A percentile compares a stretch with the other conserved stretches of the same genome.
Evolutionary conservation across 2,888 invertebrate species (phyloP).

Genomic region (Leptogaster cylindrica): DNA sequence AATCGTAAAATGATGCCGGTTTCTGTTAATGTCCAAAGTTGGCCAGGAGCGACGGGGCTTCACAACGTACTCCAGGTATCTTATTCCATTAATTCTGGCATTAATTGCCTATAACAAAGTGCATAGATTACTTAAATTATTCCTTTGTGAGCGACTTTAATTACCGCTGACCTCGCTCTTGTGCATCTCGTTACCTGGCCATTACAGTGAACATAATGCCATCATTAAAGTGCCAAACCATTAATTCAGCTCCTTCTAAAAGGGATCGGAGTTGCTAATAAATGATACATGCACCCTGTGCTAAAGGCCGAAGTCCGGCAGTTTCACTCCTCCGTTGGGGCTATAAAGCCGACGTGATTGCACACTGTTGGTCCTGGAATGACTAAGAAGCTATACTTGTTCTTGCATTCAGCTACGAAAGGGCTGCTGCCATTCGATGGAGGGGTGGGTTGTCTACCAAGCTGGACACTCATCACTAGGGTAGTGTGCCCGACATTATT

Average conservation of each 20-base stretch:
- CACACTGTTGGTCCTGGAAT: not conserved
- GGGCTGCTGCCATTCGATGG: not conserved
- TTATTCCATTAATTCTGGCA: slow-evolving; percentile 1
- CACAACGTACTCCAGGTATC: not conserved
- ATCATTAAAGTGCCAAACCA: slow-evolving; percentile 30
- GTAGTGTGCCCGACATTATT: slow-evolving; percentile 30
- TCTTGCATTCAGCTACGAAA: too few relatives aligned
- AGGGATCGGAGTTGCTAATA: not conserved
- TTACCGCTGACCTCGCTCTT: not conserved
- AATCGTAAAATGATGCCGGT: too few relatives aligned
- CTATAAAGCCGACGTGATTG: slow-evolving; percentile 15
- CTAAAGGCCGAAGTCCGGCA: not conserved
- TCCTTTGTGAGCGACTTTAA: slow-evolving; percentile 16
- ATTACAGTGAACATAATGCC: slow-evolving; percentile 22
- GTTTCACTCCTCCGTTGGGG: slow-evolving; percentile 11
- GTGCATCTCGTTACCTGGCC: slow-evolving; percentile 33
- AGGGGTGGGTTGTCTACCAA: not conserved
- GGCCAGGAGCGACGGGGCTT: too few relatives aligned
- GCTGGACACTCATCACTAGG: slow-evolving; percentile 16
- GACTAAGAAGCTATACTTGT: not conserved
- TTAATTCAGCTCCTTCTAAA: slow-evolving; percentile 23
- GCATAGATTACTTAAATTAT: slow-evolving; percentile 3
- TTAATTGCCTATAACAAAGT: slow-evolving; percentile 6
- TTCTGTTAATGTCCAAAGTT: too few relatives aligned
- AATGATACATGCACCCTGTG: slow-evolving; percentile 31